Percentiles rank a stretch among this genome's conserved stretches.
phyloP scores from a whole-genome alignment of 2,797 vertebrate species.

The Pygocentrus nattereri region DNA sequence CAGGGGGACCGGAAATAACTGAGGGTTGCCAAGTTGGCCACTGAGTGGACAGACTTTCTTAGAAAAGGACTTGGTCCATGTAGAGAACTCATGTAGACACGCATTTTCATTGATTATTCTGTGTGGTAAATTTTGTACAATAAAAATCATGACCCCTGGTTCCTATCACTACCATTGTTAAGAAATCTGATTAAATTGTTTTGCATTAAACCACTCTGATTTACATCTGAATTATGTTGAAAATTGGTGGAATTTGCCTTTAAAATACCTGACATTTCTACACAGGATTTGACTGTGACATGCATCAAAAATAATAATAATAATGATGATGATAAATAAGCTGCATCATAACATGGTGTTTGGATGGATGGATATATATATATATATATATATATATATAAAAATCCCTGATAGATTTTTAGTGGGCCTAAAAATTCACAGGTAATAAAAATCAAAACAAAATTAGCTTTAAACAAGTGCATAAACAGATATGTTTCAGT shows the following conservation, averaged over 20 bases:
- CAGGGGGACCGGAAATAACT: no score
- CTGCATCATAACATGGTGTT: not conserved
- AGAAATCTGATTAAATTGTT: no score
- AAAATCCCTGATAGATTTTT: slow-evolving; percentile 37
- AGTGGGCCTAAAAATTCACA: slow-evolving; percentile 32
- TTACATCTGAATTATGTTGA: not conserved
- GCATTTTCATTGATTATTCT: not conserved
- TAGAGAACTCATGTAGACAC: no score
- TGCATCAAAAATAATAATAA: not conserved
- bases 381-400: no score
- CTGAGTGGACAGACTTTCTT: no score
- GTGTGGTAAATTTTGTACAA: not conserved
- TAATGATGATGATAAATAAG: slow-evolving; percentile 8
- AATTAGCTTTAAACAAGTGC: slow-evolving; percentile 18
- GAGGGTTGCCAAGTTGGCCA: no score
- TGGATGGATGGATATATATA: slow-evolving; percentile 20
- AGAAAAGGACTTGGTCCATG: no score
- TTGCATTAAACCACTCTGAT: not conserved
- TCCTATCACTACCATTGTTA: not conserved
- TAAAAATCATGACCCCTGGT: not conserved
- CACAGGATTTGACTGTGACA: not conserved
- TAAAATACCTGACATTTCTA: not conserved
- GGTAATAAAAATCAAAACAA: slow-evolving; percentile 2
- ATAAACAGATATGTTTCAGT: slow-evolving; percentile 31
- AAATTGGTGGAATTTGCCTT: not conserved